phyloP scores from a whole-genome alignment of 2,113 vertebrate genomes.

The Larimichthys crocea region DNA sequence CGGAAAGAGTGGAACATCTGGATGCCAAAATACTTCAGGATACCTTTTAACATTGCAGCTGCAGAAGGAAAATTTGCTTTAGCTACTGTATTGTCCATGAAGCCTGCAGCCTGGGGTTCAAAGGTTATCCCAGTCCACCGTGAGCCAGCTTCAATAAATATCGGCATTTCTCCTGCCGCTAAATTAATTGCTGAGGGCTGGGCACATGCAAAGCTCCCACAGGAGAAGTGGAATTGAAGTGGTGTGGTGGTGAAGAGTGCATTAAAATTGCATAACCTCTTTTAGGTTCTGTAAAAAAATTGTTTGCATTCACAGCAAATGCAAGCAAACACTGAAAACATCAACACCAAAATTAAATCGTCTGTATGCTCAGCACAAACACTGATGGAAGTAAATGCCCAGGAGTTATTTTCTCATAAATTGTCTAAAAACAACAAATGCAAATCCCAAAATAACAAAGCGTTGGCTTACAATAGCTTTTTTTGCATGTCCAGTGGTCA shows the following conservation, averaged over 20 bases:
- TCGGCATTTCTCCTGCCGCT: conserved; percentile 49
- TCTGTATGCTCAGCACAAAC: no score
- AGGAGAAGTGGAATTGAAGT: conserved; percentile 51
- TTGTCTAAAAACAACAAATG: no score
- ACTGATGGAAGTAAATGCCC: no score
- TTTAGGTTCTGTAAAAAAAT: neutral
- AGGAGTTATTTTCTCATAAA: no score
- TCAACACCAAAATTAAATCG: no score
- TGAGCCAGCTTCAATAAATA: conserved; percentile 61
- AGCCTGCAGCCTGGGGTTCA: conserved; percentile 35
- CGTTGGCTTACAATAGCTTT: no score
- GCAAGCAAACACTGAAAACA: neutral
- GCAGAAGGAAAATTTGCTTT: conserved; percentile 13
- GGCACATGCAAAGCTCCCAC: conserved; percentile 46
- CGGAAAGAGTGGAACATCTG: conserved; percentile 15
- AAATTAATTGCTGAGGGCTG: conserved; percentile 63
- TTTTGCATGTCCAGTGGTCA: no score
- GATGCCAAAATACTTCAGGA: neutral
- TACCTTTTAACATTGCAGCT: conserved; percentile 16
- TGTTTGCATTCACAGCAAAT: neutral
- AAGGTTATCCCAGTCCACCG: conserved; percentile 50
- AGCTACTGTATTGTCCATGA: neutral
- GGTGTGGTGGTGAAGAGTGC: neutral
- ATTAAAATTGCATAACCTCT: neutral
- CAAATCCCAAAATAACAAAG: no score